Base-by-base conservation (phyloP, 2,113 vertebrate genomes). In the Pristiophorus japonicus region DNA sequence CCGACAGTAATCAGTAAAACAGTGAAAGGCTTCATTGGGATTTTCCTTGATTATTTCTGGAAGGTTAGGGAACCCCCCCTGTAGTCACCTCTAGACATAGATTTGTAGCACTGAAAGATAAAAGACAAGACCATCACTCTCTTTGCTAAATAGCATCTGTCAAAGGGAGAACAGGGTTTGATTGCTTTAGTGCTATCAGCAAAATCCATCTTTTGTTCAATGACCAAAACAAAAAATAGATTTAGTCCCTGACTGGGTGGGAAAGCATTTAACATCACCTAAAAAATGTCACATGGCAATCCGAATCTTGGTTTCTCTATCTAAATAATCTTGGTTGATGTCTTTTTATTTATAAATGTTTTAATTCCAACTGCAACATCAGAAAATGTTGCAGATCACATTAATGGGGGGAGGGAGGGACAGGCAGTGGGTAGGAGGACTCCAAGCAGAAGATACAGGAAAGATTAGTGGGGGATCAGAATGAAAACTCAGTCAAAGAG, bases 161-260 rank as follows among this genome's bases (percentile, higher is more conserved):
- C 96, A 97, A 95, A 96, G 96, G 94, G 55, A 96, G 96, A 96
- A 55, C 75, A 96, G 96, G 55, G 88, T 73, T 96, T 96, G 96
- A 97, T 96, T 96, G 96, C 96, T 96, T 95, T 94, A 95, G 95
- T 93, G 42, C 85, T 0, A 96, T 96, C 96, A 96, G 96, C n/a
- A 96, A 97, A 96, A 97, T 96, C 96, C 96, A 97, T 97, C 97
- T 96, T 96, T 96, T 96, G 97, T 88, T 97, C 96, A 96, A 95
- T 63, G 95, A 96, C 96, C 96, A 96, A 96, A 95, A 94, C 95
- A 96, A 95, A 97, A 96, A 95, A 73, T 81, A 96, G 95, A 95
- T 96, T 96, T 93, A 94, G 38, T 70, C n/a, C 24, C 65, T 45
- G 65, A 94, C 93, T 73, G 65, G 27, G 6, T 94, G 62, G 66